Evolutionary conservation across 2,888 invertebrate genomes (phyloP).

Genomic region (Heliconius cydno): DNA sequence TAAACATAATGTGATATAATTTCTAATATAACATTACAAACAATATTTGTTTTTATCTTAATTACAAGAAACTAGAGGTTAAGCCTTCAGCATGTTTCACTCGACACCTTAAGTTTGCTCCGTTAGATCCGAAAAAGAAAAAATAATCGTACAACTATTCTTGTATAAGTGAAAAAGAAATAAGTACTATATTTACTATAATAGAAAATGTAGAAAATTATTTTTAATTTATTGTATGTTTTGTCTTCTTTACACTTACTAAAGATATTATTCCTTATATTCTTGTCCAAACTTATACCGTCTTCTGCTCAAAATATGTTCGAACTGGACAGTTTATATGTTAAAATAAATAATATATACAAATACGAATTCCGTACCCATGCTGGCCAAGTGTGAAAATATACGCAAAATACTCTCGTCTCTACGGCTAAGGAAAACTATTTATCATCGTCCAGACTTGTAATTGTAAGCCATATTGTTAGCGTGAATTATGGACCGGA

Average conservation of each 20-base stretch:
- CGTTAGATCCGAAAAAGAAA: no score
- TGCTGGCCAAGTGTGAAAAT: conserved; percentile 51
- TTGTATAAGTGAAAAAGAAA: neutral
- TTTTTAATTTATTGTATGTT: neutral
- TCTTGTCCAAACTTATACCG: neutral
- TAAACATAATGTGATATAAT: accelerated
- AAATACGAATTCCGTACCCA: conserved; percentile 36
- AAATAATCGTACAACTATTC: neutral
- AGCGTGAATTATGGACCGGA: conserved; percentile 74
- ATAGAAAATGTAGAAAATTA: neutral
- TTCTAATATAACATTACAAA: neutral
- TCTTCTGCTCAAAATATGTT: neutral
- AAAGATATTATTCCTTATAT: neutral
- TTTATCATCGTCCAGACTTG: conserved; percentile 81
- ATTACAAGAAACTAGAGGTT: no score
- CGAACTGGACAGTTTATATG: neutral
- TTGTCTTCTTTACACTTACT: neutral
- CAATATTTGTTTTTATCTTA: neutral
- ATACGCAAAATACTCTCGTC: conserved; percentile 62
- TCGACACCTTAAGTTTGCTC: no score
- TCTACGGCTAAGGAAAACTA: conserved; percentile 70
- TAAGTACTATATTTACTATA: neutral
- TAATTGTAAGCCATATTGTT: conserved; percentile 81
- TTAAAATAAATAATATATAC: neutral
- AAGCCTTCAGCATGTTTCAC: no score